These are phyloP conservation scores for Hypselothyrea guttata DNA, from an alignment of 2,888 invertebrate genomes.

Conservation along the genomic window DNA sequence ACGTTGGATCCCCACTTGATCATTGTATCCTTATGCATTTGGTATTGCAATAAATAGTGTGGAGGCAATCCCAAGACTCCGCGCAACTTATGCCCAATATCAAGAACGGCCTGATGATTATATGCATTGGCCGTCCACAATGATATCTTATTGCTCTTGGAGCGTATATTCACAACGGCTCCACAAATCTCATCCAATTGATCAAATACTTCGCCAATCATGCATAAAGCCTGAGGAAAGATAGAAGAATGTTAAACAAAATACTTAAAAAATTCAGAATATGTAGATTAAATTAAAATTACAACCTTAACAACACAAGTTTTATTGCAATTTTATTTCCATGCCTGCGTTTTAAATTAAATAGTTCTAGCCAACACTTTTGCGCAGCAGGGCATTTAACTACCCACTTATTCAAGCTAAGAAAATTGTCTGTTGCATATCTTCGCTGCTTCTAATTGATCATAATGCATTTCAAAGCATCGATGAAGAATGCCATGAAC, in stretches of 20 bases:
- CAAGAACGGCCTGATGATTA: constrained; percentile 89
- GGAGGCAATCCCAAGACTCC: constrained; percentile 89
- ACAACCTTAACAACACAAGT: too few relatives aligned
- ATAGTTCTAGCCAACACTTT: too few relatives aligned
- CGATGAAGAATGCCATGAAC: too few relatives aligned
- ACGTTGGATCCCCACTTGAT: constrained; percentile 91
- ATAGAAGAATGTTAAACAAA: neutral
- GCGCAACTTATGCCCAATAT: constrained; percentile 94
- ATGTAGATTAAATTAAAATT: too few relatives aligned
- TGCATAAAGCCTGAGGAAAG: constrained; percentile 85
- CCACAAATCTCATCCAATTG: constrained; percentile 97
- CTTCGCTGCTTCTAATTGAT: too few relatives aligned
- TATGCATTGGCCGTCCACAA: constrained; percentile 95
- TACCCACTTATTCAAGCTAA: too few relatives aligned
- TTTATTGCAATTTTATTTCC: too few relatives aligned
- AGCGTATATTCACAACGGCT: constrained; percentile 96
- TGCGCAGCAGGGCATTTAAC: too few relatives aligned
- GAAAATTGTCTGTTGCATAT: too few relatives aligned
- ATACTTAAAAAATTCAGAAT: too few relatives aligned
- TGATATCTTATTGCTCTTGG: constrained; percentile 95
- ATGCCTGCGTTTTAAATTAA: too few relatives aligned
- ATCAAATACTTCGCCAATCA: constrained; percentile 99
- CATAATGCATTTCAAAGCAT: too few relatives aligned
- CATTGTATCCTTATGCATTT: constrained; percentile 93
- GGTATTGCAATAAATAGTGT: constrained; percentile 86